Percentiles rank a stretch among this genome's conserved stretches.
Evolutionary conservation across 2,113 vertebrate genomes (phyloP).

Genomic region (Clarias magur): DNA sequence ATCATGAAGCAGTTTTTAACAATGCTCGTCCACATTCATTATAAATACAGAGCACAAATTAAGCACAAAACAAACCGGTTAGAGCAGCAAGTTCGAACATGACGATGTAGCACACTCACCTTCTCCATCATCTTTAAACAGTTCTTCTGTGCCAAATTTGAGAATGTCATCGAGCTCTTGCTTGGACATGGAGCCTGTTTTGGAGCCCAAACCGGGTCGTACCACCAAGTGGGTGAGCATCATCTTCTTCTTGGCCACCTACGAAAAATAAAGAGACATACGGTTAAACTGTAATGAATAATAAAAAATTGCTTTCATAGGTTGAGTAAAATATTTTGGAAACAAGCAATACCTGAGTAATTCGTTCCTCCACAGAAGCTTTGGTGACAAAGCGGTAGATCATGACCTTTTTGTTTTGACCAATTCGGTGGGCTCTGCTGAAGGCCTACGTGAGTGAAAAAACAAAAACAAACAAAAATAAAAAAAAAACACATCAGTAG

Average conservation of each 20-base stretch:
- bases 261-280: neutral
- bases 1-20: neutral
- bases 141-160: conserved; percentile 93
- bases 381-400: conserved; percentile 98
- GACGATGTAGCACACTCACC: conserved; percentile 42
- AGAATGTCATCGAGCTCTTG: conserved; percentile 97
- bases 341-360: conserved; percentile 80
- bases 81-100: neutral
- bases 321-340: neutral
- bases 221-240: conserved; percentile 97
- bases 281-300: neutral
- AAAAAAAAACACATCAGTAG: neutral
- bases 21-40: neutral
- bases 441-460: conserved; percentile 78
- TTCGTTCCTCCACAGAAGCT: conserved; percentile 94
- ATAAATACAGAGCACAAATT: neutral
- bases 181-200: conserved; percentile 97
- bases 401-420: conserved; percentile 98
- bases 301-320: neutral
- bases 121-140: conserved; percentile 88
- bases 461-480: neutral
- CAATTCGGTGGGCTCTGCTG: conserved; percentile 96
- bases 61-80: neutral
- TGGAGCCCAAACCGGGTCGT: conserved; percentile 91
- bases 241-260: conserved; percentile 98